Percentiles rank a stretch among this genome's conserved stretches.
These are phyloP conservation scores for Heliconius hermathena DNA, from an alignment of 1,140 invertebrate genomes.

Conservation along the genomic window DNA sequence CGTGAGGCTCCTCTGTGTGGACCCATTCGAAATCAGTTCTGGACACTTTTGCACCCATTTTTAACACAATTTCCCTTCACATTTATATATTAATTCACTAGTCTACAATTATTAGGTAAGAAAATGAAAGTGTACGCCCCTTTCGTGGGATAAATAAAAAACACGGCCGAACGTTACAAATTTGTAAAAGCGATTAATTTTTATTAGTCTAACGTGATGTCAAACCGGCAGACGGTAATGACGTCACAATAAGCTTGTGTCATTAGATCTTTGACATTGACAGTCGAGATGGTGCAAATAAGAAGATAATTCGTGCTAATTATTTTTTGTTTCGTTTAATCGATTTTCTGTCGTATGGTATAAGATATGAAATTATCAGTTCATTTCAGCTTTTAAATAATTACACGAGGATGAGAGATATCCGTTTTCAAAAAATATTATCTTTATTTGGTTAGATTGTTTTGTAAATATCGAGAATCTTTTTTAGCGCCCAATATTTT, in stretches of 20 bases:
- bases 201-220: not conserved
- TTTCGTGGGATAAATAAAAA: not conserved
- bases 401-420: too few species aligned
- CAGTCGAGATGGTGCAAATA: not conserved
- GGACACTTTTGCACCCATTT: conserved; percentile 74
- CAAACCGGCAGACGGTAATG: not conserved
- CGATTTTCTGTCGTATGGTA: not conserved
- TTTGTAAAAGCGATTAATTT: conserved; percentile 1
- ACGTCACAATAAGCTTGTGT: conserved; percentile 3
- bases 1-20: conserved; percentile 99
- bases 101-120: not conserved
- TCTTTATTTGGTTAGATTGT: too few species aligned
- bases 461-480: too few species aligned
- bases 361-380: too few species aligned
- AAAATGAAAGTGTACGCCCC: not conserved
- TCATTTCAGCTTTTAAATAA: not conserved
- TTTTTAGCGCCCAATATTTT: too few species aligned
- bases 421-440: too few species aligned
- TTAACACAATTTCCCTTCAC: conserved; percentile 17
- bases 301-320: not conserved
- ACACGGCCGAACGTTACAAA: not conserved
- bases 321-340: not conserved
- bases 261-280: conserved; percentile 4
- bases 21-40: conserved; percentile 93
- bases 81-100: not conserved